Percentiles rank a stretch among this genome's conserved stretches.
phyloP scores from a whole-genome alignment of 1,140 invertebrate genomes.

The Theocolax elegans region DNA sequence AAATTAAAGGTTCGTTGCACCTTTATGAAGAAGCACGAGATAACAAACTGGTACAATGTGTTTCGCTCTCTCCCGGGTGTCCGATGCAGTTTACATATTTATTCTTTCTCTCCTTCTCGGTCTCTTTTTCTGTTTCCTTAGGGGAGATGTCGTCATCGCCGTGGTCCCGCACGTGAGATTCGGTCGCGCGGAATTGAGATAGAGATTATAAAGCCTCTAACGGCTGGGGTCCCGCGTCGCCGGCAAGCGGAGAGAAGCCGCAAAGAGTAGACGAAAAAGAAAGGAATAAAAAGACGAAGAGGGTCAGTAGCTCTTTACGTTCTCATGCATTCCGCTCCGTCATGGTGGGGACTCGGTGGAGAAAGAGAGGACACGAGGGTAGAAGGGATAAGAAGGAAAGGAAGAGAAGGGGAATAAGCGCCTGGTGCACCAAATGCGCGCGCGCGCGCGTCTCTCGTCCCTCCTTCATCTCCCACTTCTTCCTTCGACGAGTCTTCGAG shows the following conservation, averaged over 20 bases:
- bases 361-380: constrained; percentile 27
- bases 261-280: constrained; percentile 19
- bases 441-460: constrained; percentile 36
- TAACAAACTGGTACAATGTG: constrained; percentile 32
- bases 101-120: background rate
- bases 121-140: background rate
- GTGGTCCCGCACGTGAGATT: constrained; percentile 43
- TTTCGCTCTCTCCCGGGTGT: constrained; percentile 5
- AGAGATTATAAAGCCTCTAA: constrained; percentile 47
- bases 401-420: constrained; percentile 47
- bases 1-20: constrained; percentile 33
- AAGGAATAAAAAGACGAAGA: constrained; percentile 37
- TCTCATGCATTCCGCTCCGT: constrained; percentile 66
- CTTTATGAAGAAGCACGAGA: constrained; percentile 18
- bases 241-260: constrained; percentile 12
- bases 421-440: constrained; percentile 61
- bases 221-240: constrained; percentile 18
- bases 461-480: too few species aligned
- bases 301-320: constrained; percentile 57
- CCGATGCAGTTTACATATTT: constrained; percentile 24
- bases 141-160: background rate
- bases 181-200: constrained; percentile 52
- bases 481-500: too few species aligned
- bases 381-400: constrained; percentile 27
- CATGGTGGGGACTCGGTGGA: constrained; percentile 56